These are phyloP conservation scores for Gobiocypris rarus DNA, from an alignment of 2,113 vertebrate species.

Conservation along the genomic window DNA sequence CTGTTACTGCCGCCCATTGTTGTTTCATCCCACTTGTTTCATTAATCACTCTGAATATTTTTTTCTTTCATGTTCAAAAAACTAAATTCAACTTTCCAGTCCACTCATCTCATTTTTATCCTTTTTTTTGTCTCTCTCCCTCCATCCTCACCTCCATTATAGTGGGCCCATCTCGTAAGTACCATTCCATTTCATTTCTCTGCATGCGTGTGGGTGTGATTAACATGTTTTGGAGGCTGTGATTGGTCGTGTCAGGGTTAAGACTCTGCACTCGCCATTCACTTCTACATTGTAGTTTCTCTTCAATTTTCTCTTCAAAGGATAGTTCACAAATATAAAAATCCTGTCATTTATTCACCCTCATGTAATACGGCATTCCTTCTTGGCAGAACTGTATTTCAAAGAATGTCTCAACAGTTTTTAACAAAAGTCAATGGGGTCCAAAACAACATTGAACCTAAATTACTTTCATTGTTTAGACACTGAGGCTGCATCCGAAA, in stretches of 20 bases:
- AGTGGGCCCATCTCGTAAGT: slow-evolving; percentile 84
- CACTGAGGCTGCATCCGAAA: neutral
- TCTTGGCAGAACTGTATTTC: neutral
- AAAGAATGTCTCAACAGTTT: neutral
- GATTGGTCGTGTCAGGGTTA: slow-evolving; percentile 45
- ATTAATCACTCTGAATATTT: slow-evolving; percentile 17
- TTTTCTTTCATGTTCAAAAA: slow-evolving; percentile 9
- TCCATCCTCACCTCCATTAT: slow-evolving; percentile 66
- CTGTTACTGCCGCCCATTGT: neutral
- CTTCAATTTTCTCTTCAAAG: neutral
- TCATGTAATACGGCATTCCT: neutral
- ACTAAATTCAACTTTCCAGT: slow-evolving; percentile 22
- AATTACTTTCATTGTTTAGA: neutral
- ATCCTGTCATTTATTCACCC: neutral
- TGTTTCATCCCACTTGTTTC: neutral
- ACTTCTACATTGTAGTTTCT: neutral
- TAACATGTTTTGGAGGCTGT: slow-evolving; percentile 16
- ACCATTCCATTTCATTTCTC: slow-evolving; percentile 80
- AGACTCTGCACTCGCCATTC: neutral
- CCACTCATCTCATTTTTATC: slow-evolving; percentile 60
- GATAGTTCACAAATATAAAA: neutral
- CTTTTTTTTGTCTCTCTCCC: slow-evolving; percentile 58
- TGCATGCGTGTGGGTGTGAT: slow-evolving; percentile 47
- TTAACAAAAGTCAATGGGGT: neutral
- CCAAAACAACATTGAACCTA: neutral